phyloP scores from a whole-genome alignment of 2,113 vertebrate genomes.

The Albula goreensis region DNA sequence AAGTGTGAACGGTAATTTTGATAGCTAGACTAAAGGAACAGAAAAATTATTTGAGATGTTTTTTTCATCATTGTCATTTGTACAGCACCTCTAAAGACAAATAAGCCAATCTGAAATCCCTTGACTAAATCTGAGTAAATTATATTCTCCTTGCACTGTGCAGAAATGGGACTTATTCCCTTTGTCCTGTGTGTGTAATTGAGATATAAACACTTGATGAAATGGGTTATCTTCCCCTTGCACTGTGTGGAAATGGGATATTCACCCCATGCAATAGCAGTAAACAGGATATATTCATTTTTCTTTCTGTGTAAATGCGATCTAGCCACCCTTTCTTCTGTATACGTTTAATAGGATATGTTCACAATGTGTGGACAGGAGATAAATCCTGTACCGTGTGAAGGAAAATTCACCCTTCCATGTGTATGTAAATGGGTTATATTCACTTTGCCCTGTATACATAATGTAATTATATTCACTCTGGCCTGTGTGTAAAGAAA shows the following conservation, averaged over 20 bases:
- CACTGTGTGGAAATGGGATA: no score
- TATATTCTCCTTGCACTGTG: neutral
- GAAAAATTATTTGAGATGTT: no score
- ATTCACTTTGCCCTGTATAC: neutral
- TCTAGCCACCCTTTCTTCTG: neutral
- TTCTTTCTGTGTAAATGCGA: neutral
- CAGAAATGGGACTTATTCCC: neutral
- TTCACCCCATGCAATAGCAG: no score
- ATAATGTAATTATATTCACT: neutral
- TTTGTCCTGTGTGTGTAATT: neutral
- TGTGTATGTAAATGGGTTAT: neutral
- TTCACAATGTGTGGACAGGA: no score
- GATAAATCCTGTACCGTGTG: neutral
- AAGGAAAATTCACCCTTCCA: neutral
- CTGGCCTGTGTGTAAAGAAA: neutral
- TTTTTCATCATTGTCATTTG: no score
- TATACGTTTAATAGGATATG: neutral
- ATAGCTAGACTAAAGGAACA: no score
- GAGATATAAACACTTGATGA: neutral
- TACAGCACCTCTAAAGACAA: neutral
- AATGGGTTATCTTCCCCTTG: no score
- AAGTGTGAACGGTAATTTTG: no score
- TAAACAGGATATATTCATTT: neutral
- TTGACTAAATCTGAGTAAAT: neutral
- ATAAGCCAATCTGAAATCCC: neutral